Conservation (phyloP, 2,113 vertebrate species). For the Centropus bengalensis region DNA sequence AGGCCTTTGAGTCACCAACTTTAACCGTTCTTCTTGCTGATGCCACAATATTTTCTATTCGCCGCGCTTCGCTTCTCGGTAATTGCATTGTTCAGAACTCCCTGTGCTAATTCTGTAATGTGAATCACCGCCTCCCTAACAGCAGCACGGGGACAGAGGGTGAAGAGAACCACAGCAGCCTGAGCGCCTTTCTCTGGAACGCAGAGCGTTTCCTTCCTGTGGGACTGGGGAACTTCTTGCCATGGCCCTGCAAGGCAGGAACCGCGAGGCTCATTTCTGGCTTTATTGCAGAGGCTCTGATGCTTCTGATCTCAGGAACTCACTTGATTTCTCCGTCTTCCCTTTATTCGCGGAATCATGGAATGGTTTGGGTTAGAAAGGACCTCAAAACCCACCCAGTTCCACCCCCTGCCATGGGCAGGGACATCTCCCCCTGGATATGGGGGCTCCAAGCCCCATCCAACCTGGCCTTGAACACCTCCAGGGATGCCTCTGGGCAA, state of each 20-base stretch:
- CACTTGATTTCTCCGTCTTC: background rate
- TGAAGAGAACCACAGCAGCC: background rate
- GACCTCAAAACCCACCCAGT: too few species aligned
- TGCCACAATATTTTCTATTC: background rate
- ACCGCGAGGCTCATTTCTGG: background rate
- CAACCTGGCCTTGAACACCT: too few species aligned
- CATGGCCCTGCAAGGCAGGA: background rate
- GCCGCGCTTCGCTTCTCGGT: background rate
- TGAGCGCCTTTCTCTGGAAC: background rate
- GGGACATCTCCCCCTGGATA: too few species aligned
- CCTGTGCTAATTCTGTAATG: background rate
- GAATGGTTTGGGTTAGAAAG: too few species aligned
- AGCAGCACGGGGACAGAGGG: background rate
- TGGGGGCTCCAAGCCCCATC: too few species aligned
- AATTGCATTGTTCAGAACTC: background rate
- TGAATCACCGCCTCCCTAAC: background rate
- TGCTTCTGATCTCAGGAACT: background rate
- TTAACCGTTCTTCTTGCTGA: background rate
- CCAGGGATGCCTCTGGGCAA: too few species aligned
- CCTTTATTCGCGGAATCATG: too few species aligned
- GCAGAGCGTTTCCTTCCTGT: background rate
- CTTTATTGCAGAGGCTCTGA: background rate
- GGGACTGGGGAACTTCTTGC: background rate
- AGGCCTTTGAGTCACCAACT: background rate
- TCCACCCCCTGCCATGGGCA: too few species aligned